Conservation (phyloP, 2,113 vertebrate species). For the Lepisosteus osseus region DNA sequence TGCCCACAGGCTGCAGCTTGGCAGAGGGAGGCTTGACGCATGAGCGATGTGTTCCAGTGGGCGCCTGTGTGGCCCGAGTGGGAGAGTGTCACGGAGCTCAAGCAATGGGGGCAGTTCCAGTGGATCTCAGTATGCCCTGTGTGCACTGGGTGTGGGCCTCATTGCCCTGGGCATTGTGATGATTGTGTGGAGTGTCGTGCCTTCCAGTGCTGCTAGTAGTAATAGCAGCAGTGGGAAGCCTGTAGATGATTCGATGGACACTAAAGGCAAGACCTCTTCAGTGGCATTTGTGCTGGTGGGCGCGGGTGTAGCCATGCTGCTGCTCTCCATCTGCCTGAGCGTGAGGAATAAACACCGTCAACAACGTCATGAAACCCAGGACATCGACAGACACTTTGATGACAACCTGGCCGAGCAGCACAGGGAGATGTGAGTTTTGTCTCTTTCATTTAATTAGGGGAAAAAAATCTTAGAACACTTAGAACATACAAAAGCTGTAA, state of each 20-base stretch:
- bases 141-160: constrained; percentile 86
- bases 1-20: background rate
- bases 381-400: constrained; percentile 22
- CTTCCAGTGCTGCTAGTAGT: constrained; percentile 47
- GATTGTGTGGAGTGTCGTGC: constrained; percentile 92
- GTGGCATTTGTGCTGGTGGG: constrained; percentile 89
- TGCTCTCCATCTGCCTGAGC: constrained; percentile 84
- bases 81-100: constrained; percentile 15
- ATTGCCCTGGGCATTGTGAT: constrained; percentile 88
- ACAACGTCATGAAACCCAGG: constrained; percentile 41
- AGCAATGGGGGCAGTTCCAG: constrained; percentile 50
- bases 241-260: background rate
- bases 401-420: constrained; percentile 20
- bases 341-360: constrained; percentile 78
- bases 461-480: no score
- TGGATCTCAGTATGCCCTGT: constrained; percentile 87
- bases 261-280: constrained; percentile 78
- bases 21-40: background rate
- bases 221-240: constrained; percentile 48
- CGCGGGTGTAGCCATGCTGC: constrained; percentile 74
- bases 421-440: constrained; percentile 52
- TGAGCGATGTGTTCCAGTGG: constrained; percentile 57
- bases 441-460: background rate
- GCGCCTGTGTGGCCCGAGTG: constrained; percentile 41
- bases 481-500: no score